Conservation (phyloP, 2,797 vertebrate genomes). For the Gorsachius magnificus region DNA sequence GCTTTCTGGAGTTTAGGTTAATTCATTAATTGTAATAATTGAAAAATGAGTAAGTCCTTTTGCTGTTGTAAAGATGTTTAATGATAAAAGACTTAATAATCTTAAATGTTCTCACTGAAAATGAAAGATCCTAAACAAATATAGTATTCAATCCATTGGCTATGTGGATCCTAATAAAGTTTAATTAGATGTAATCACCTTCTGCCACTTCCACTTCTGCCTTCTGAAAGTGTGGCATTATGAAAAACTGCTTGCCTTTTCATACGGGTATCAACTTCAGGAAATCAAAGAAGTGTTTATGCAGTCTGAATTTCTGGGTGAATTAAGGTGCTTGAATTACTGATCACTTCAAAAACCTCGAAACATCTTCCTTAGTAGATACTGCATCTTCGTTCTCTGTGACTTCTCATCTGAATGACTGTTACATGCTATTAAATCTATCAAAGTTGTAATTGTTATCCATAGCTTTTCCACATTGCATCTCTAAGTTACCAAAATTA, state of each 20-base stretch:
- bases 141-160: not conserved
- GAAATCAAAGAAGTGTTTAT: slow-evolving; percentile 2
- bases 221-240: not conserved
- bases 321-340: not conserved
- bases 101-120: not conserved
- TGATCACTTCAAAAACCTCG: slow-evolving; percentile 20
- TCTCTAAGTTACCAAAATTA: not conserved
- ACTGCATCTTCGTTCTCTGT: not conserved
- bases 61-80: not conserved
- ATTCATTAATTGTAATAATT: not conserved
- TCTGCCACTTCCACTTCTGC: not conserved
- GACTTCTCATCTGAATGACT: slow-evolving; percentile 34
- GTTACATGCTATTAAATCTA: slow-evolving; percentile 4
- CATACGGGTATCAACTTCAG: slow-evolving; percentile 6
- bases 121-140: slow-evolving; percentile 1
- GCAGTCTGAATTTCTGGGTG: slow-evolving; percentile 19
- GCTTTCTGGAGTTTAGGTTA: not conserved
- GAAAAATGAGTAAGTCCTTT: not conserved
- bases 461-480: not conserved
- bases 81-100: not conserved
- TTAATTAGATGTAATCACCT: not conserved
- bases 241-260: not conserved
- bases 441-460: not conserved
- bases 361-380: slow-evolving; percentile 26
- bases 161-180: not conserved